Evolutionary conservation across 1,140 invertebrate genomes (phyloP), one percentile per base, ranked within the genome.

Genomic region (Ostrea denselamellosa): DNA sequence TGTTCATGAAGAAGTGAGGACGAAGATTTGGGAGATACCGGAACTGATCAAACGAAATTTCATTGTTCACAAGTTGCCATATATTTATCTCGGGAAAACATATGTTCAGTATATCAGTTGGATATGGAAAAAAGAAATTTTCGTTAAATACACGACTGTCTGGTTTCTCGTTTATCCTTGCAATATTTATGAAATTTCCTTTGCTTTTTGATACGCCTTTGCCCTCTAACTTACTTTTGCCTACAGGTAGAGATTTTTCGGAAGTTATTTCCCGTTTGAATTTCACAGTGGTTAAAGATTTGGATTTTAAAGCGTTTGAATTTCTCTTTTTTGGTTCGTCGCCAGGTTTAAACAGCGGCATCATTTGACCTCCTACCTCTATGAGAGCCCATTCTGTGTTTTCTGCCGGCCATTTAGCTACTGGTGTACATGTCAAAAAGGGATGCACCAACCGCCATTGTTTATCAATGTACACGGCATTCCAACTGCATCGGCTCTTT

Each of bases 401-500:
- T n/a, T 62, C 56, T 17, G 56, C 17, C 3, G 56, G 56, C 56
- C 56, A 62, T 62, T 19, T 62, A 3, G 56, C 56, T n/a, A 62
- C 56, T 19, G 56, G 56, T 62, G 56, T 62, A 25, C 88, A 85
- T 17, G 87, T 85, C 88, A 88, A 89, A 53, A 88, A 81, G 10
- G 85, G 85, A 51, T 89, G 88, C n/a, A 91, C 86, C 22, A 91
- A 83, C 14, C 90, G 87, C 90, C 90, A 91, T n/a, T 89, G 58
- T 17, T 88, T 87, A 85, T 90, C 90, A 28, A 91, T 85, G n/a
- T 89, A 87, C 53, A 91, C 90, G 53, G 88, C 88, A 62, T 89
- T 90, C 90, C 90, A 91, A 52, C 77, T 88, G 3, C 83, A 83
- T 19, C 88, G 85, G 98, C 2, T 99, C 98, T 95, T 99, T 98